Base-by-base conservation (phyloP, 2,113 vertebrate genomes). In the Lagopus leucura region DNA sequence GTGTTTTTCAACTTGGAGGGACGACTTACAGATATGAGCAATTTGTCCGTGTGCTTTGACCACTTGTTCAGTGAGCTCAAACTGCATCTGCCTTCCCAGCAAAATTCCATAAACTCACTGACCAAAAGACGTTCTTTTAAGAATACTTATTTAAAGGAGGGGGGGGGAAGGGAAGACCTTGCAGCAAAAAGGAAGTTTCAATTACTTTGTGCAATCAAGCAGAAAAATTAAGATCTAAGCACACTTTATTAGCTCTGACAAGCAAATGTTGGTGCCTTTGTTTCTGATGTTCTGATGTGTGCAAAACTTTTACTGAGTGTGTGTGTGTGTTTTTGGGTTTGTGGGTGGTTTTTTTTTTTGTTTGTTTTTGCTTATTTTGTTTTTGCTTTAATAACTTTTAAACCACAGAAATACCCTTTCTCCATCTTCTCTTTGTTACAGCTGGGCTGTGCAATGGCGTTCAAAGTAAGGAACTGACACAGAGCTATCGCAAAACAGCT, bases 211-310 rank as follows among this genome's bases (percentile, higher is more conserved):
- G 97, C 97, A 98, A 97, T 96, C 95, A 98, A 98, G 97, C 97
- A 98, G 97, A 98, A 98, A 98, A 97, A 98, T 97, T 97, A 98
- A 97, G 98, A 98, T 97, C 97, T 96, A 98, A 98, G 97, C 87
- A 97, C 97, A 98, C 96, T 96, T 98, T 97, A 98, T 98, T 97
- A 97, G 96, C 93, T 97, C 97, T 97, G 98, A 98, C 98, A 98
- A 97, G 97, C 96, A 97, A 96, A 97, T 93, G 95, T 93, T 96
- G 95, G 94, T 82, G 84, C 87, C 96, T 96, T 97, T 97, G 92
- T 96, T 97, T 97, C 95, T 61, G 28, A 71, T 89, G 80, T 97
- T 97, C 95, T 61, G 28, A 71, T 89, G 80, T 19, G 65, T 2
- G 5, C 86, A 86, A 81, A 86, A 95, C 72, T 76, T 90, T 55